phyloP scores from a whole-genome alignment of 2,113 vertebrate species.

The Erythrocebus patas region DNA sequence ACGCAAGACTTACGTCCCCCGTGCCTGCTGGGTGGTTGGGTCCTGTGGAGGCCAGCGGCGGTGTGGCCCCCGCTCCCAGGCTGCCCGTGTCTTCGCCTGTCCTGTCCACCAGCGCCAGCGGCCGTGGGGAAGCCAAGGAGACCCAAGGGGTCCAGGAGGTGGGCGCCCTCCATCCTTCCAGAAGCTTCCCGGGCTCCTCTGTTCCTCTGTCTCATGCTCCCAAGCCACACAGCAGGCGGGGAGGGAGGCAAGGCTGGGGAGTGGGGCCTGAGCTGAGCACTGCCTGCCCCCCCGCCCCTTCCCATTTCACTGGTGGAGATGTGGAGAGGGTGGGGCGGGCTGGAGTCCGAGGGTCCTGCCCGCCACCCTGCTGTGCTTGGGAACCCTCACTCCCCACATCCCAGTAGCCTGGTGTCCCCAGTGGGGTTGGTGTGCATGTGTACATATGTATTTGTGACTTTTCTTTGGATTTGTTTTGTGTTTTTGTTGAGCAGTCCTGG shows the following conservation, averaged over 20 bases:
- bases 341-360: background rate
- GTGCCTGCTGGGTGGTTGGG: background rate
- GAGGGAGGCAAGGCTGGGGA: background rate
- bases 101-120: background rate
- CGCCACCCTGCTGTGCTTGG: background rate
- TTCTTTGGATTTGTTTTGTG: background rate
- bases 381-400: background rate
- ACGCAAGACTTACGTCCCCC: background rate
- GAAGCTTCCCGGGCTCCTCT: background rate
- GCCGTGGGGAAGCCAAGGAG: background rate
- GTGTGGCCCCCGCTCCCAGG: background rate
- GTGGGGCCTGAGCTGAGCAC: background rate
- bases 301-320: background rate
- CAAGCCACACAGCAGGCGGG: background rate
- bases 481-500: background rate
- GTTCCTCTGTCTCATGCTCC: background rate
- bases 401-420: background rate
- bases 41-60: background rate
- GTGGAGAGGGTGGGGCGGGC: background rate
- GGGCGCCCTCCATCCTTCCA: background rate
- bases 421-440: constrained; percentile 30
- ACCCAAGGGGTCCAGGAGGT: background rate
- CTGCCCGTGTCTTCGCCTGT: background rate
- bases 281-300: fast-evolving
- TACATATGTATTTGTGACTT: constrained; percentile 61